Evolutionary conservation across 2,113 vertebrate species (phyloP).

Genomic region (Psilopsiagon aymara): DNA sequence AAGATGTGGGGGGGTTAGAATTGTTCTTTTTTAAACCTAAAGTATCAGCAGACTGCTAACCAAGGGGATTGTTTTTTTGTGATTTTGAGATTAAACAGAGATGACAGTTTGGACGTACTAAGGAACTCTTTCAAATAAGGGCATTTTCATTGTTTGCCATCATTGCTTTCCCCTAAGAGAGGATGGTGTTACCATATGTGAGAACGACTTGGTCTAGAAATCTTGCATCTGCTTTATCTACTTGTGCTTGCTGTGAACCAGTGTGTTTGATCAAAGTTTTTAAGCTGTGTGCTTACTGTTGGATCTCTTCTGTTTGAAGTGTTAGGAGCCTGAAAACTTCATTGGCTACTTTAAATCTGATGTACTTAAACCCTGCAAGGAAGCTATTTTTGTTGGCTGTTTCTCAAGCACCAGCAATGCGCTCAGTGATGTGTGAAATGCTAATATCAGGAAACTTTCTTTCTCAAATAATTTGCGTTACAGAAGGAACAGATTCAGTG

Average conservation of each 20-base stretch:
- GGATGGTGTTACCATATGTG: slow-evolving; percentile 49
- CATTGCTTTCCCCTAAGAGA: slow-evolving; percentile 30
- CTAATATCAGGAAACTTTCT: slow-evolving; percentile 56
- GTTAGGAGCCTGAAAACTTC: not conserved
- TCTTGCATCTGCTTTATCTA: slow-evolving; percentile 54
- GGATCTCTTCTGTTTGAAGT: slow-evolving; percentile 34
- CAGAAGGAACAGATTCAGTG: not conserved
- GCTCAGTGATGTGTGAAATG: slow-evolving; percentile 21
- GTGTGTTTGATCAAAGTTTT: slow-evolving; percentile 58
- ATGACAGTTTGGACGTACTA: slow-evolving; percentile 25
- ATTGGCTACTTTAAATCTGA: not conserved
- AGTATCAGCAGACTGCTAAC: not conserved
- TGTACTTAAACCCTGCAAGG: slow-evolving; percentile 3
- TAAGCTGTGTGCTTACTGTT: slow-evolving; percentile 18
- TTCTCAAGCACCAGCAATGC: slow-evolving; percentile 14
- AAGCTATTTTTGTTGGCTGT: slow-evolving; percentile 54
- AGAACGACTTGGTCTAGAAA: slow-evolving; percentile 3
- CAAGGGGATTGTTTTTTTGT: not conserved
- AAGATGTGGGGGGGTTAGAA: not conserved
- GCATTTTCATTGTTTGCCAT: slow-evolving; percentile 49
- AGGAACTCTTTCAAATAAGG: not conserved
- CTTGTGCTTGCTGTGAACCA: slow-evolving; percentile 32
- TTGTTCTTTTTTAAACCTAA: not conserved
- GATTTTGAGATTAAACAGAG: slow-evolving; percentile 46
- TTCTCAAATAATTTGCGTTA: slow-evolving; percentile 25